Base-by-base conservation (phyloP, 2,888 invertebrate species). In the Mylabris sibirica region DNA sequence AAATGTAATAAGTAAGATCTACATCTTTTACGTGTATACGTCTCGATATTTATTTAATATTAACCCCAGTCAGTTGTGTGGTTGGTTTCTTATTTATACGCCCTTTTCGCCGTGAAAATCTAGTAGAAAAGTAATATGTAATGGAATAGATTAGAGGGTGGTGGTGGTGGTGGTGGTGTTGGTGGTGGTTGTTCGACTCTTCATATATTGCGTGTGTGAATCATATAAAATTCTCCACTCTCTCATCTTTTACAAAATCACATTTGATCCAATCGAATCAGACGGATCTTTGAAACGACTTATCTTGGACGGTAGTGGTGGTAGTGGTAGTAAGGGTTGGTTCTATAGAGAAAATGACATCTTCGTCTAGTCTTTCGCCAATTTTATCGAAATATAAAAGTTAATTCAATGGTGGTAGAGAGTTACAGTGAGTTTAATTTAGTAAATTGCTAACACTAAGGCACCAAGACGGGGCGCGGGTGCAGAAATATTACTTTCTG, bases 231-330 rank as follows among this genome's bases (percentile, higher is more conserved):
- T 20, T 20, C 49, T 6, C 49, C 17, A 3, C 17, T 49, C 3
- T 20, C 20, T 49, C 61, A 12, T 35, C 2, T 38, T 26, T 59
- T 17, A 49, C 41, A 4, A 62, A 62, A 22, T 30, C 26, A 26
- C 26, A 30, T 20, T 63, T 63, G 53, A 49, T 63, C 53, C 53
- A 63, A 30, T 62, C 35, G 38, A 62, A 44, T 60, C 41, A 61
- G 49, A 20, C 20, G 30, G 49, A 49, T 49, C 49, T 49, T 22
- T 49, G 20, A 49, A 49, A 11, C 20, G 49, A 49, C 49, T 49
- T 49, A 49, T 49, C 49, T 9, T 20, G 2, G 11, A 49, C 20
- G 20, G 20, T 20, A 20, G 9, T 3, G 49, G 44, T 17, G 44
- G n/a, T 44, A 1, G 8, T 4, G 30, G 30, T 30, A 30, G 30